These are phyloP conservation scores for Lithophane leautieri DNA, from an alignment of 2,888 invertebrate species.

Conservation along the genomic window DNA sequence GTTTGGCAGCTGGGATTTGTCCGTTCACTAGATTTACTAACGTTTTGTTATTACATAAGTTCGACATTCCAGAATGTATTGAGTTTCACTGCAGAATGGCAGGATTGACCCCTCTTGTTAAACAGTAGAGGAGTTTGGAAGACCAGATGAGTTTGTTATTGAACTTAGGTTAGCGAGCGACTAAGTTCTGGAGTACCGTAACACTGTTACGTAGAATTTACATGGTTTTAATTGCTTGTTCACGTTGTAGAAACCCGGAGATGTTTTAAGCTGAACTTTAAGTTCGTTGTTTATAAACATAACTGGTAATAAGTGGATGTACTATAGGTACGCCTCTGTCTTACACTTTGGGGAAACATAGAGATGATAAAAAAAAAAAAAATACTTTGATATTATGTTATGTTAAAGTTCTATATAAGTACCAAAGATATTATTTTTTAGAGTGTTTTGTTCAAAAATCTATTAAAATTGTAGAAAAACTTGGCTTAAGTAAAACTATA, in stretches of 20 bases:
- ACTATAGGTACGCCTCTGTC: no score
- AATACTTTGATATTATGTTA: no score
- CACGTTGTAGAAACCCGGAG: not conserved
- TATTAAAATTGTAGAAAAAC: not conserved
- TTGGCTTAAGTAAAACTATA: not conserved
- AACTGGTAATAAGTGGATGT: no score
- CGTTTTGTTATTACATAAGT: slow-evolving; percentile 62
- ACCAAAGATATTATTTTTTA: not conserved
- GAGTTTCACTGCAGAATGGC: slow-evolving; percentile 36
- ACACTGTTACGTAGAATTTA: slow-evolving; percentile 34
- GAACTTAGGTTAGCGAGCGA: slow-evolving; percentile 39
- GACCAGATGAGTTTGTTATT: slow-evolving; percentile 52
- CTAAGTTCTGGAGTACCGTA: slow-evolving; percentile 30
- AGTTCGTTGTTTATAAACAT: no score
- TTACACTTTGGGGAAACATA: no score
- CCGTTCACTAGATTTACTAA: slow-evolving; percentile 52
- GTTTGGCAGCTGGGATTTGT: slow-evolving; percentile 11
- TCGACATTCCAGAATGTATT: slow-evolving; percentile 54
- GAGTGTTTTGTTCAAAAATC: not conserved
- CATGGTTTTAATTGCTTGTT: slow-evolving; percentile 39
- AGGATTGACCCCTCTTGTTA: slow-evolving; percentile 44
- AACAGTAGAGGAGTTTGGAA: slow-evolving; percentile 52
- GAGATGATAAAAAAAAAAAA: no score
- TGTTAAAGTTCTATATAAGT: not conserved
- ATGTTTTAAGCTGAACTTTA: not conserved